Evolutionary conservation across 1,140 invertebrate species (phyloP).

Genomic region (Zaprionus lachaisei): DNA sequence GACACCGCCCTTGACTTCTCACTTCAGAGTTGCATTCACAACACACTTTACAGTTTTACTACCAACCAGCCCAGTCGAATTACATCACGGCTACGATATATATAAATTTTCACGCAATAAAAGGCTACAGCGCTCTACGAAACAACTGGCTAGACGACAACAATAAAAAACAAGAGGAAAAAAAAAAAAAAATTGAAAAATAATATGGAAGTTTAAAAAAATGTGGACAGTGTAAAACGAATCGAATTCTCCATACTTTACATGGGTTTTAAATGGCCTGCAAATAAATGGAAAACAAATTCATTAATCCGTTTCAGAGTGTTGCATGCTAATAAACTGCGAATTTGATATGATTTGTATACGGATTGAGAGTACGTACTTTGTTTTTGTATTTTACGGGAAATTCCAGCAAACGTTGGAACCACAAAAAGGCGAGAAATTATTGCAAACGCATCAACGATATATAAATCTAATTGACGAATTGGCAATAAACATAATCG

Average conservation of each 20-base stretch:
- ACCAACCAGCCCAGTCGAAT: slow-evolving; percentile 50
- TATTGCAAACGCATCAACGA: not conserved
- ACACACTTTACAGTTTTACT: slow-evolving; percentile 74
- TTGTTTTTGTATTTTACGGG: not conserved
- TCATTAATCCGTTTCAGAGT: slow-evolving; percentile 32
- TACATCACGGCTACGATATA: slow-evolving; percentile 39
- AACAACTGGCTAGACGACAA: slow-evolving; percentile 23
- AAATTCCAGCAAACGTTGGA: not conserved
- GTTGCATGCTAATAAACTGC: slow-evolving; percentile 19
- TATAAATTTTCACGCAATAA: slow-evolving; percentile 77
- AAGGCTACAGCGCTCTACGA: slow-evolving; percentile 43
- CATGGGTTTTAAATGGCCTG: slow-evolving; percentile 3
- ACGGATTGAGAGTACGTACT: not conserved
- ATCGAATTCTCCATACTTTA: not conserved
- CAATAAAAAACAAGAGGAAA: slow-evolving; percentile 4
- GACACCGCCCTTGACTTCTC: slow-evolving; percentile 46
- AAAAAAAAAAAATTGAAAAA: slow-evolving; percentile 43
- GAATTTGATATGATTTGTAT: slow-evolving; percentile 23
- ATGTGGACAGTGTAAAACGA: not conserved
- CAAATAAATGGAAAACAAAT: slow-evolving; percentile 17
- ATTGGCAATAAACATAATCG: not conserved
- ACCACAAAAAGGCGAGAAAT: not conserved
- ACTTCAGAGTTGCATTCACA: slow-evolving; percentile 74
- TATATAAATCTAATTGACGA: not conserved
- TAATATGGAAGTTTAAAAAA: slow-evolving; percentile 17